phyloP scores from a whole-genome alignment of 2,888 invertebrate species.

The Cyclophora albipunctata region DNA sequence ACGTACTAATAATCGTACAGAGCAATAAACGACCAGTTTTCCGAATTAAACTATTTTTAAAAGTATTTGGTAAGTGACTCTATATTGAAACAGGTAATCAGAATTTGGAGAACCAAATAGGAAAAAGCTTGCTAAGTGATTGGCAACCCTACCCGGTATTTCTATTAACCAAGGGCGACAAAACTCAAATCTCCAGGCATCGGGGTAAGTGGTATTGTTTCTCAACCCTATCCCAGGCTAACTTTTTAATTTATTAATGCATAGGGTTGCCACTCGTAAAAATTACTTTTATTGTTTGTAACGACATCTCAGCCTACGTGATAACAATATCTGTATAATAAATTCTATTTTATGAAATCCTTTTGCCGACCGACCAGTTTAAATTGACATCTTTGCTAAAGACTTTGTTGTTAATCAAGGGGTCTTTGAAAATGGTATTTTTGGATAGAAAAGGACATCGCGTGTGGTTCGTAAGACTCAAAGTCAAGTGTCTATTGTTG shows the following conservation, averaged over 20 bases:
- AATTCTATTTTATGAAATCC: constrained; percentile 49
- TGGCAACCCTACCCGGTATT: constrained; percentile 28
- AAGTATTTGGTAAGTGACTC: too few species aligned
- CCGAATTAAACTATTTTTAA: too few species aligned
- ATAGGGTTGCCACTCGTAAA: constrained; percentile 70
- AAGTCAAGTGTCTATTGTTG: constrained; percentile 65
- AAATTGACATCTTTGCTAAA: constrained; percentile 22
- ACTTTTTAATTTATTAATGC: constrained; percentile 73
- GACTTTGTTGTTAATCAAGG: constrained; percentile 1
- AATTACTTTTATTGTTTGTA: constrained; percentile 75
- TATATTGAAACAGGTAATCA: too few species aligned
- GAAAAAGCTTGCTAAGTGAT: not conserved
- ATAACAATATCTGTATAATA: constrained; percentile 67
- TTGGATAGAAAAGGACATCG: constrained; percentile 25
- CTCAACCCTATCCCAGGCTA: constrained; percentile 49
- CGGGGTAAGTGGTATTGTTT: constrained; percentile 68
- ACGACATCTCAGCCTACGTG: constrained; percentile 73
- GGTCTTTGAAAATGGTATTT: constrained; percentile 21
- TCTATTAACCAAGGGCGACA: constrained; percentile 50
- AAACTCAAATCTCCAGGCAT: constrained; percentile 56
- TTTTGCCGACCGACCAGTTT: constrained; percentile 26
- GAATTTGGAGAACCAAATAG: too few species aligned
- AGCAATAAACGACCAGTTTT: too few species aligned
- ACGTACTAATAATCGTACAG: too few species aligned
- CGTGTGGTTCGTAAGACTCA: constrained; percentile 48